Evolutionary conservation across 1,140 invertebrate genomes (phyloP).

Genomic region (Cherax quadricarinatus): DNA sequence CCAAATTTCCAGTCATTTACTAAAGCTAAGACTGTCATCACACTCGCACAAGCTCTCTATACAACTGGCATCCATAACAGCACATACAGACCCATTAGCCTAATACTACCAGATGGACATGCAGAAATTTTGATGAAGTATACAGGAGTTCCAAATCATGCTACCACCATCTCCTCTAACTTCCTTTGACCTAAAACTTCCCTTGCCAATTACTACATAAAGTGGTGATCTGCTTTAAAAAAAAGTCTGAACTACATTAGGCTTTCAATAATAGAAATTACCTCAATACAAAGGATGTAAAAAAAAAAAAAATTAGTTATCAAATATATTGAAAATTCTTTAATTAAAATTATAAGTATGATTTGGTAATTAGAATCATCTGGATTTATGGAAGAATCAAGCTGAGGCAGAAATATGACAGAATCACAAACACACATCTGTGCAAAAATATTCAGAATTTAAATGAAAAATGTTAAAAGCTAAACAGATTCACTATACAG

Average conservation of each 20-base stretch:
- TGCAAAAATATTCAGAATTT: neutral
- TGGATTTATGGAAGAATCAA: neutral
- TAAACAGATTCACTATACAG: too few relatives aligned
- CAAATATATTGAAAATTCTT: neutral
- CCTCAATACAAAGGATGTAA: neutral
- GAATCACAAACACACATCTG: neutral
- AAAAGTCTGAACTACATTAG: neutral
- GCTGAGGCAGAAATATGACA: neutral
- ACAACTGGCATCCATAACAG: neutral
- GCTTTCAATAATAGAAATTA: neutral
- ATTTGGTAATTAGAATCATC: neutral
- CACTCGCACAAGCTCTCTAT: neutral
- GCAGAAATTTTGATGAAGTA: slow-evolving; percentile 1
- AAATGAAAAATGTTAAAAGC: neutral
- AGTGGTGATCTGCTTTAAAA: neutral
- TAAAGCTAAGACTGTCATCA: neutral
- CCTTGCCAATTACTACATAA: neutral
- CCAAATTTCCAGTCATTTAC: neutral
- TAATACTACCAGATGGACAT: neutral
- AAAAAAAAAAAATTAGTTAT: neutral
- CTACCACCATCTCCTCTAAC: neutral
- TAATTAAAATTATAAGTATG: neutral
- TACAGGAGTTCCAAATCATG: neutral
- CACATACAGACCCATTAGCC: neutral
- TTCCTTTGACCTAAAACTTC: neutral